Conservation (phyloP, 2,888 invertebrate species). For the Caprella mutica region DNA sequence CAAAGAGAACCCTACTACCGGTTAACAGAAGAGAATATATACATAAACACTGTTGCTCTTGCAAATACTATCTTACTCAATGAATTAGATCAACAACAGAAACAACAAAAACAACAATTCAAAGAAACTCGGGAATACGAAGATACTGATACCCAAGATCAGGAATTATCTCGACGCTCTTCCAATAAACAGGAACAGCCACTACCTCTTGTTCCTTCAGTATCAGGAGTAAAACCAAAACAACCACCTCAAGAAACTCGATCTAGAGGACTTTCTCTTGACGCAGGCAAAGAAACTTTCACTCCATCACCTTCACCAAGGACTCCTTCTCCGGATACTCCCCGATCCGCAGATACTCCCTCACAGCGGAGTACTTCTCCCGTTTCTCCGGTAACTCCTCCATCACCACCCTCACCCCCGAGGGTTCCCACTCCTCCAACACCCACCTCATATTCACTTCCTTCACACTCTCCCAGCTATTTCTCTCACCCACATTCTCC, state of each 20-base stretch:
- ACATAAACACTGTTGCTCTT: conserved; percentile 9
- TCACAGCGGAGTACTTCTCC: conserved; percentile 9
- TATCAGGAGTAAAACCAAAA: too few relatives aligned
- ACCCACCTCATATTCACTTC: conserved; percentile 11
- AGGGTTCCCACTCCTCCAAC: conserved; percentile 13
- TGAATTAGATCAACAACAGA: conserved; percentile 10
- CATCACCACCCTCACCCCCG: conserved; percentile 11
- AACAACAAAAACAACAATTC: neutral
- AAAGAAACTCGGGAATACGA: neutral
- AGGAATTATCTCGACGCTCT: neutral
- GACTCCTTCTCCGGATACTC: conserved; percentile 3
- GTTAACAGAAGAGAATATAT: conserved; percentile 1
- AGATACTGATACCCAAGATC: neutral
- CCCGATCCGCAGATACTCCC: neutral
- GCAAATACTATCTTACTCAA: conserved; percentile 6
- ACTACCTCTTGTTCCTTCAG: too few relatives aligned
- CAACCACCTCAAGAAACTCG: too few relatives aligned
- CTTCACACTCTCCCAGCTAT: conserved; percentile 23
- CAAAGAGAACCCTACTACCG: conserved; percentile 6
- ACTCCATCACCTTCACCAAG: conserved; percentile 7
- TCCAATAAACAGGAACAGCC: neutral
- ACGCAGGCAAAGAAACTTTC: conserved; percentile 5
- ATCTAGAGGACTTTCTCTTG: neutral
- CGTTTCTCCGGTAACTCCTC: conserved; percentile 8
- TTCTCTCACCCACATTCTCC: conserved; percentile 15